Conservation (phyloP, 2,113 vertebrate genomes). For the Hypanus sabinus region DNA sequence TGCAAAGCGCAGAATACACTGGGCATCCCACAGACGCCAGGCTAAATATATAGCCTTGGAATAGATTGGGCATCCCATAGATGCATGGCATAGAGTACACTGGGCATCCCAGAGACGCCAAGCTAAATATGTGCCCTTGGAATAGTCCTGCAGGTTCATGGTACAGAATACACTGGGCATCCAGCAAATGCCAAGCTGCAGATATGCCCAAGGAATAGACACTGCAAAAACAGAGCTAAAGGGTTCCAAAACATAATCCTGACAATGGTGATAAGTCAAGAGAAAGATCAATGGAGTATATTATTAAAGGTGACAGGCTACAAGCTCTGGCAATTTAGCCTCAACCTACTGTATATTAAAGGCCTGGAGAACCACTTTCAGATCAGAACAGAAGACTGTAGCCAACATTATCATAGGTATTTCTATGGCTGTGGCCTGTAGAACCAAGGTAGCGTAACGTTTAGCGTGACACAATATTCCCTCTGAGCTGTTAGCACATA, state of each 20-base stretch:
- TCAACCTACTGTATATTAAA: too few relatives aligned
- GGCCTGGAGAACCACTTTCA: too few relatives aligned
- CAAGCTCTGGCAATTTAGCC: neutral
- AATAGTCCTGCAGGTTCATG: neutral
- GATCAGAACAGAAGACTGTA: too few relatives aligned
- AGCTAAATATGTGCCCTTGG: neutral
- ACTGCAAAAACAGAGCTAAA: neutral
- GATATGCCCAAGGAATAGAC: too few relatives aligned
- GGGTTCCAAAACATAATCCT: too few relatives aligned
- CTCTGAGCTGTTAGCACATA: too few relatives aligned
- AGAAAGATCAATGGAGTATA: neutral
- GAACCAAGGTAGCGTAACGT: too few relatives aligned
- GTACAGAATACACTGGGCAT: too few relatives aligned
- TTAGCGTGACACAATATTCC: too few relatives aligned
- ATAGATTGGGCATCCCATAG: conserved; percentile 27
- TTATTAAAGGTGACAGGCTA: neutral
- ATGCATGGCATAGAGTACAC: neutral
- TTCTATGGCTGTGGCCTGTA: too few relatives aligned
- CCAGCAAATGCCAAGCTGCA: too few relatives aligned
- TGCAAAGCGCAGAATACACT: neutral
- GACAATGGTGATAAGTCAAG: neutral
- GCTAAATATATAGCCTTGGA: conserved; percentile 11
- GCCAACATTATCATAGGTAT: too few relatives aligned
- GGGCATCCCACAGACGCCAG: conserved; percentile 23
- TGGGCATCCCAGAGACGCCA: neutral